A percentile compares a stretch with the other conserved stretches of the same genome.
These are phyloP conservation scores for Drosophila prolongata DNA, from an alignment of 2,888 invertebrate genomes.

Conservation along the genomic window DNA sequence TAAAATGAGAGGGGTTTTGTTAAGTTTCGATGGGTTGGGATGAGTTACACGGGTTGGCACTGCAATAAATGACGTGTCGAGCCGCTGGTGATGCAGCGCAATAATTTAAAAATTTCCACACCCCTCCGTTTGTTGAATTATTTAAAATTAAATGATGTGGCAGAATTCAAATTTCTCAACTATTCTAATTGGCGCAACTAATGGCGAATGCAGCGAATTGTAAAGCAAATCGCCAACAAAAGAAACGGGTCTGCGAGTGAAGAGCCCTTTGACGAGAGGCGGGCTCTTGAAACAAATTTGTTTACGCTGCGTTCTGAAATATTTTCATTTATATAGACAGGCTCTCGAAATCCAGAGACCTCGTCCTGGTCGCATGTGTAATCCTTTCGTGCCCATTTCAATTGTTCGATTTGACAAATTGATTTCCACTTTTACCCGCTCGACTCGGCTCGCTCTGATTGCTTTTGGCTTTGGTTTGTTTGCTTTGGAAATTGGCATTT, in stretches of 20 bases:
- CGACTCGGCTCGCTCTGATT: conserved; percentile 57
- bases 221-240: conserved; percentile 54
- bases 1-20: conserved; percentile 15
- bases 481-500: conserved; percentile 68
- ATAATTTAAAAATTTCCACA: conserved; percentile 82
- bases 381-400: conserved; percentile 74
- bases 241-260: background rate
- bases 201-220: conserved; percentile 66
- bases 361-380: conserved; percentile 51
- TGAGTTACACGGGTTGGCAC: conserved; percentile 11
- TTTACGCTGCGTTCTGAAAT: conserved; percentile 69
- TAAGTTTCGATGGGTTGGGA: conserved; percentile 9
- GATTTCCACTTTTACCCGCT: conserved; percentile 68
- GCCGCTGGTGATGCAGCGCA: conserved; percentile 60
- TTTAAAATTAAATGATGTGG: conserved; percentile 82
- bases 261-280: conserved; percentile 57
- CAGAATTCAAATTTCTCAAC: conserved; percentile 82
- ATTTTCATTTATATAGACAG: conserved; percentile 71
- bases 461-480: conserved; percentile 70
- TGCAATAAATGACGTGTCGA: conserved; percentile 58
- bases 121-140: conserved; percentile 52
- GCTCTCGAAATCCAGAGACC: conserved; percentile 38
- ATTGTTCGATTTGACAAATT: conserved; percentile 78
- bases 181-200: conserved; percentile 76
- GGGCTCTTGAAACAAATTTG: conserved; percentile 69